Percentiles rank a stretch among this genome's conserved stretches.
phyloP scores from a whole-genome alignment of 2,888 invertebrate genomes.

The Agrochola circellaris region DNA sequence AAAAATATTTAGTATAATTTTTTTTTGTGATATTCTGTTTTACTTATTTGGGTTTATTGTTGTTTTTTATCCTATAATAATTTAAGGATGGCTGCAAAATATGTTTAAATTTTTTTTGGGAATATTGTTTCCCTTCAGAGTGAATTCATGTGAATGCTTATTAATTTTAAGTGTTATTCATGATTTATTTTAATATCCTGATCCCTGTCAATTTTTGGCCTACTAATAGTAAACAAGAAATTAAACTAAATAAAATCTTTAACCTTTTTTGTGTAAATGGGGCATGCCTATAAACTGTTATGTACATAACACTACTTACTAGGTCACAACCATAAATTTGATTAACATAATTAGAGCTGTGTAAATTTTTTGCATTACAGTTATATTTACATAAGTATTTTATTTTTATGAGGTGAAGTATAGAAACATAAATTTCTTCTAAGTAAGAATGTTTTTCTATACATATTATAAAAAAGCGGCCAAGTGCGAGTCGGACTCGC shows the following conservation, averaged over 20 bases:
- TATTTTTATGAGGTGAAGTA: conserved; percentile 14
- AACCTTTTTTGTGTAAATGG: conserved; percentile 31
- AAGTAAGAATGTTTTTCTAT: not conserved
- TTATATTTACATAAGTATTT: conserved; percentile 34
- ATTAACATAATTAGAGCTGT: conserved; percentile 36
- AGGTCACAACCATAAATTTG: conserved; percentile 49
- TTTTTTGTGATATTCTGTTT: not conserved
- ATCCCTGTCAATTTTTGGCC: not conserved
- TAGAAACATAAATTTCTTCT: conserved; percentile 18
- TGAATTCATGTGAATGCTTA: not conserved
- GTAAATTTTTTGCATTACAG: conserved; percentile 35
- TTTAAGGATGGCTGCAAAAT: not conserved
- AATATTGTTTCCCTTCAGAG: not conserved
- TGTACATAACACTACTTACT: conserved; percentile 44
- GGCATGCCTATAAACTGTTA: conserved; percentile 44
- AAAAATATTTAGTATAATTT: not conserved
- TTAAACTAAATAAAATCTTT: not conserved
- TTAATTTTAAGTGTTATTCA: not conserved
- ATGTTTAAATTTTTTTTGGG: not conserved
- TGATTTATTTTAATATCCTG: not conserved
- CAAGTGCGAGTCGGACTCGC: no score
- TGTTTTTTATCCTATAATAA: not conserved
- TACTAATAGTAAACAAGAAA: not conserved
- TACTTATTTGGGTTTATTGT: not conserved
- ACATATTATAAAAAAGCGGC: no score